These are phyloP conservation scores for Polyergus mexicanus DNA, from an alignment of 1,140 invertebrate species.

Conservation along the genomic window DNA sequence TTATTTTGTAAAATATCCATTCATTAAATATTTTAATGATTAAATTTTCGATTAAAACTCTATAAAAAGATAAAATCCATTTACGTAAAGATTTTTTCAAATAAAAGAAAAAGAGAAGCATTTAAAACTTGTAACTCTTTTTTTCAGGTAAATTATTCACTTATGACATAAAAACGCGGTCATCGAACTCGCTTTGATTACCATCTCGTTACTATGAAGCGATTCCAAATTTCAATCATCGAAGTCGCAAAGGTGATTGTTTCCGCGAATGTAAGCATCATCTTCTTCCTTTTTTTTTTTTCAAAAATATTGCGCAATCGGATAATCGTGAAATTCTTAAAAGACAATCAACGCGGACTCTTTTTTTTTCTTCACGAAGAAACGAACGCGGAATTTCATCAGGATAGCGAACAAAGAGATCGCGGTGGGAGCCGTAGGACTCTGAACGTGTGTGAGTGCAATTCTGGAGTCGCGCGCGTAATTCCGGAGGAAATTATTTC, in stretches of 20 bases:
- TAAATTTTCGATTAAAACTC: neutral
- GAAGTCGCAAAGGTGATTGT: slow-evolving; percentile 23
- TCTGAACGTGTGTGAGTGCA: slow-evolving; percentile 36
- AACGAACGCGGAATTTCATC: slow-evolving; percentile 16
- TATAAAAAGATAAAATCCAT: too few species aligned
- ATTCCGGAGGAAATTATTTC: slow-evolving; percentile 67
- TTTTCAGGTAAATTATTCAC: neutral
- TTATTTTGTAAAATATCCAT: too few species aligned
- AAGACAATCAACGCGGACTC: neutral
- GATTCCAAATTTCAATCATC: slow-evolving; percentile 25
- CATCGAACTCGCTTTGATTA: slow-evolving; percentile 7
- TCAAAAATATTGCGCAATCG: slow-evolving; percentile 22
- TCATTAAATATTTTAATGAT: neutral
- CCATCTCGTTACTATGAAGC: slow-evolving; percentile 13
- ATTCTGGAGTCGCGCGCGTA: slow-evolving; percentile 55
- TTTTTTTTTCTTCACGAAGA: neutral
- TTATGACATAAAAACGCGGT: slow-evolving; percentile 14
- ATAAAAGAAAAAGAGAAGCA: neutral
- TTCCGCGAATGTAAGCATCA: neutral
- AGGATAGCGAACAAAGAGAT: slow-evolving; percentile 10
- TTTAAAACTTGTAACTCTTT: neutral
- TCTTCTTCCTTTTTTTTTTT: neutral
- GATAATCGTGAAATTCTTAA: slow-evolving; percentile 23
- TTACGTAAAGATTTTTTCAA: neutral
- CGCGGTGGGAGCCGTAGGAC: slow-evolving; percentile 2